Conservation (phyloP, 2,113 vertebrate genomes). For the Ailurus styani region DNA sequence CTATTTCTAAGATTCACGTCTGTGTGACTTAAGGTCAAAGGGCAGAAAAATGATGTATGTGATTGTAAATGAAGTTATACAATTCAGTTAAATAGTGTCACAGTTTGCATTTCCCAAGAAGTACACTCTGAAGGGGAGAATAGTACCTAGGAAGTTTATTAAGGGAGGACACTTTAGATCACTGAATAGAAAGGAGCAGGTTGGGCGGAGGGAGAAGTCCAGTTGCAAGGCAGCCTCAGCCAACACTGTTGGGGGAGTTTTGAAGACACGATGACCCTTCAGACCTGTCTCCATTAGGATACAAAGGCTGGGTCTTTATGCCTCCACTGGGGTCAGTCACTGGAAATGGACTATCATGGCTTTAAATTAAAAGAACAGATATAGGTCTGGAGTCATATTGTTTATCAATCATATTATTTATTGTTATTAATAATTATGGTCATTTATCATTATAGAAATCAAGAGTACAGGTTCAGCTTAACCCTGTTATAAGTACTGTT, state of each 20-base stretch:
- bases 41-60: neutral
- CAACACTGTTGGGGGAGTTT: neutral
- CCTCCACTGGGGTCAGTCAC: neutral
- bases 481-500: neutral
- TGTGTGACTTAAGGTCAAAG: neutral
- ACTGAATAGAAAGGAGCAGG: neutral
- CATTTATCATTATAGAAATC: neutral
- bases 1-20: neutral
- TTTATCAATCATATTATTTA: neutral
- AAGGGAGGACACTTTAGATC: neutral
- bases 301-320: neutral
- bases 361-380: neutral
- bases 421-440: neutral
- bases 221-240: neutral
- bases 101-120: neutral
- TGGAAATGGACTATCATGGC: neutral
- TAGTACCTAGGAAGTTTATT: neutral
- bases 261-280: neutral
- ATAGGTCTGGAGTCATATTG: neutral
- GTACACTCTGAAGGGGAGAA: neutral
- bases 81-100: neutral
- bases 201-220: too few species aligned
- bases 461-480: neutral
- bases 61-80: neutral
- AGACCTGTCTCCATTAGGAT: neutral